Conservation (phyloP, 2,888 invertebrate species). For the Sipunculus nudus region DNA sequence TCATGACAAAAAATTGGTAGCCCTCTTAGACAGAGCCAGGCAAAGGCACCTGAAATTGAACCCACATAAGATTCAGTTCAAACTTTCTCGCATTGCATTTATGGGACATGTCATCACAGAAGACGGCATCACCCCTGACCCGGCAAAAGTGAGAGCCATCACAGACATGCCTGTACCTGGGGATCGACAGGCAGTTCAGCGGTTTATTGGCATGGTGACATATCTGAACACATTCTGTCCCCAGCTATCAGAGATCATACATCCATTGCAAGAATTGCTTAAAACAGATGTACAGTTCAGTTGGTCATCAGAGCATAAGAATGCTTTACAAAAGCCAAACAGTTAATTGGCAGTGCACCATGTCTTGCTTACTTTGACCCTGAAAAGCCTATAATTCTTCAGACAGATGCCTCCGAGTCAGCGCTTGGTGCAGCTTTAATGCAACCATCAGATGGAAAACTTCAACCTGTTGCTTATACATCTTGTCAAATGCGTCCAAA, state of each 20-base stretch:
- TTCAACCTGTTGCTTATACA: not conserved
- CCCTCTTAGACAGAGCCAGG: slow-evolving; percentile 9
- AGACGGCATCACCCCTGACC: slow-evolving; percentile 8
- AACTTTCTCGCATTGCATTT: not conserved
- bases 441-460: not conserved
- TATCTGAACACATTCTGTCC: slow-evolving; percentile 10
- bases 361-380: slow-evolving; percentile 14
- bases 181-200: slow-evolving; percentile 5
- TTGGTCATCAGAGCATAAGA: too few species aligned
- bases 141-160: slow-evolving; percentile 9
- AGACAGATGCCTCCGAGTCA: slow-evolving; percentile 10
- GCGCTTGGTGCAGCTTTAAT: slow-evolving; percentile 6
- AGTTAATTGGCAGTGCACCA: slow-evolving; percentile 8
- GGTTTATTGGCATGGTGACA: slow-evolving; percentile 18
- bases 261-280: too few species aligned
- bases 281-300: too few species aligned
- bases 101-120: slow-evolving; percentile 5
- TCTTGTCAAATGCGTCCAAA: not conserved
- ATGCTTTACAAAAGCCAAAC: too few species aligned
- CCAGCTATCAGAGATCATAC: not conserved
- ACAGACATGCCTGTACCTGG: slow-evolving; percentile 11
- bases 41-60: slow-evolving; percentile 2
- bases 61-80: slow-evolving; percentile 2
- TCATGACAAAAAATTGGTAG: slow-evolving; percentile 9
- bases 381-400: not conserved